These are phyloP conservation scores for Percopsis omiscomaycus DNA, from an alignment of 2,797 vertebrate genomes.

Conservation along the genomic window DNA sequence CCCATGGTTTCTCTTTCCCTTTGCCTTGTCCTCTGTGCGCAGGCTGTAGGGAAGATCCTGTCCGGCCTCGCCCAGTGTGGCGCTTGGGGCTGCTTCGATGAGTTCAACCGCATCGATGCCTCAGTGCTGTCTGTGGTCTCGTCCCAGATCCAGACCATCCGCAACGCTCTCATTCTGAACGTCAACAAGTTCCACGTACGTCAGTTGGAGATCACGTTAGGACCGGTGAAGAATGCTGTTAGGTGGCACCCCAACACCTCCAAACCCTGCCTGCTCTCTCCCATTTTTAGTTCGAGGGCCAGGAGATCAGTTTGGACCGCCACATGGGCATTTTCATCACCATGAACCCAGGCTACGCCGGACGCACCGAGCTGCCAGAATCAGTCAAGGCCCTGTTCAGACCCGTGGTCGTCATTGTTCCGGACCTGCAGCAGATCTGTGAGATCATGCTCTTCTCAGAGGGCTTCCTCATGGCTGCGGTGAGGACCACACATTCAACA, in stretches of 20 bases:
- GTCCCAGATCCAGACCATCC: slow-evolving; percentile 95
- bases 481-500: slow-evolving; percentile 46
- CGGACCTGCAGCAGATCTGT: slow-evolving; percentile 96
- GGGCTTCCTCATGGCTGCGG: slow-evolving; percentile 93
- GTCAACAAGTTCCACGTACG: slow-evolving; percentile 87
- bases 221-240: not conserved
- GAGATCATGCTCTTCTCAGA: slow-evolving; percentile 99
- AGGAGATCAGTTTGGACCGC: slow-evolving; percentile 87
- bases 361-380: slow-evolving; percentile 93
- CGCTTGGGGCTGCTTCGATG: slow-evolving; percentile 98
- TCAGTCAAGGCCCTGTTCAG: slow-evolving; percentile 97
- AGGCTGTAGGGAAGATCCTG: slow-evolving; percentile 97
- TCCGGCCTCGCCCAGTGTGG: slow-evolving; percentile 95
- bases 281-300: slow-evolving; percentile 88
- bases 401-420: slow-evolving; percentile 96
- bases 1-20: no score
- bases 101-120: slow-evolving; percentile 97
- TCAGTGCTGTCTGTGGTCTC: slow-evolving; percentile 97
- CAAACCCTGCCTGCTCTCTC: not conserved
- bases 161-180: slow-evolving; percentile 89
- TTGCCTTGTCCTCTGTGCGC: slow-evolving; percentile 16
- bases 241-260: not conserved
- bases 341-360: slow-evolving; percentile 97
- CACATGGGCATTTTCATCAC: slow-evolving; percentile 98
- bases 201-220: not conserved